A percentile compares a stretch with the other conserved stretches of the same genome.
Evolutionary conservation across 2,797 vertebrate species (phyloP).

Genomic region (Alexandromys oeconomus): DNA sequence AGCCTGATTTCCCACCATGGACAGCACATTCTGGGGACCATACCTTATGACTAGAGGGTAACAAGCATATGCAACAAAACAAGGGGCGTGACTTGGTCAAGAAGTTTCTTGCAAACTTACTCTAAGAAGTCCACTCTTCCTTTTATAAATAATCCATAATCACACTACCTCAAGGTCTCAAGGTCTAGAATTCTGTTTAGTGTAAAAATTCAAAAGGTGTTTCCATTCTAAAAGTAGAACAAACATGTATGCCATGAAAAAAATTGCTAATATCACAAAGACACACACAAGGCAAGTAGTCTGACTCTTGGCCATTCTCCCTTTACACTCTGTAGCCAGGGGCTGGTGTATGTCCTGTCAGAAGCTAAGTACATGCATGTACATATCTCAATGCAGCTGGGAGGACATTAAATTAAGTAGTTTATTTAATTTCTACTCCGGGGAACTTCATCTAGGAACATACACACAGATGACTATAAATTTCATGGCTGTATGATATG

Average conservation of each 20-base stretch:
- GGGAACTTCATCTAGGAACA: not conserved
- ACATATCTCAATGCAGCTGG: not conserved
- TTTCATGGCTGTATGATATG: not conserved
- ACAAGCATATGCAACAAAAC: not conserved
- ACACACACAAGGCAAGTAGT: not conserved
- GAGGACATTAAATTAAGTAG: not conserved
- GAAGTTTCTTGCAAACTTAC: not conserved
- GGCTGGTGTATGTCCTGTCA: not conserved
- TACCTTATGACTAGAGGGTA: not conserved
- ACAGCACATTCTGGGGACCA: not conserved
- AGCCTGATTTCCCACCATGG: not conserved
- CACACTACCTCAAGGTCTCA: not conserved
- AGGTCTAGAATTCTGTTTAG: not conserved
- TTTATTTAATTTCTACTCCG: not conserved
- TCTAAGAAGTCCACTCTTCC: not conserved
- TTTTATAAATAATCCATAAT: not conserved
- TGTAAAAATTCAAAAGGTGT: not conserved
- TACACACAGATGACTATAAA: not conserved
- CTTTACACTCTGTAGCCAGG: not conserved
- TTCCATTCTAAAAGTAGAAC: constrained; percentile 10
- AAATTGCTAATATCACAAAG: not conserved
- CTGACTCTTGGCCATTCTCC: not conserved
- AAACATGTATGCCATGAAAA: not conserved
- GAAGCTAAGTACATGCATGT: not conserved
- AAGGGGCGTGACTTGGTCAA: not conserved